Base-by-base conservation (phyloP, 2,797 vertebrate species). In the Lateolabrax maculatus region DNA sequence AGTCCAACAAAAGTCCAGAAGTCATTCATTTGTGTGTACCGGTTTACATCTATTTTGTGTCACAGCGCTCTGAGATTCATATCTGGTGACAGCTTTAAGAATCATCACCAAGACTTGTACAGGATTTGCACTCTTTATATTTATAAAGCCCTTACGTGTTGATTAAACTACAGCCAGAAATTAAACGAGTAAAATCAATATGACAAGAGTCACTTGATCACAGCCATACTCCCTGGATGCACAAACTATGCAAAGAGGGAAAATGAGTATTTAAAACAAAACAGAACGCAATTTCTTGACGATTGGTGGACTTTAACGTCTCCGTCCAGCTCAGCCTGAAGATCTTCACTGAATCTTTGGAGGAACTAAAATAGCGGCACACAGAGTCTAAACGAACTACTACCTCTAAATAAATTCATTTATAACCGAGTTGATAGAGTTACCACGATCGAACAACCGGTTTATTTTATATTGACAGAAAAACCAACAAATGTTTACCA, bases 401-500 rank as follows among this genome's bases (percentile, higher is more conserved):
- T 25, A 10, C 1, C 2, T 48, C 11, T 25, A 57, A 34, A 34
- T 1, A 7, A 36, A 51, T 1, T 18, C 0, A 23, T 1, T 4
- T 8, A 44, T 1, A 37, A 31, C 11, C 21, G 13, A 13, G 23
- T 1, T 4, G 0, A 39, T 3, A 9, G 4, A 13, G 7, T 27
- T 6, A 48, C 31, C 18, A 3, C 12, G 0, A 46, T 2, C 15
- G n/a, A 68, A 65, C 3, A 1, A 53, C 2, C 3, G 0, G 0
- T 63, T 34, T n/a, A 29, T 11, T 18, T 37, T 2, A 27, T 1
- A 68, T 8, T 11, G 11, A 46, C 12, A 53, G n/a, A 68, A 80
- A 78, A 49, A 4, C 0, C 19, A 44, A 25, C 49, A 58, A 79
- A 69, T 85, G 62, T 89, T 88, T 87, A 93, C 84, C 91, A 91